Evolutionary conservation across 2,113 vertebrate genomes (phyloP).

Genomic region (Otolemur garnettii): DNA sequence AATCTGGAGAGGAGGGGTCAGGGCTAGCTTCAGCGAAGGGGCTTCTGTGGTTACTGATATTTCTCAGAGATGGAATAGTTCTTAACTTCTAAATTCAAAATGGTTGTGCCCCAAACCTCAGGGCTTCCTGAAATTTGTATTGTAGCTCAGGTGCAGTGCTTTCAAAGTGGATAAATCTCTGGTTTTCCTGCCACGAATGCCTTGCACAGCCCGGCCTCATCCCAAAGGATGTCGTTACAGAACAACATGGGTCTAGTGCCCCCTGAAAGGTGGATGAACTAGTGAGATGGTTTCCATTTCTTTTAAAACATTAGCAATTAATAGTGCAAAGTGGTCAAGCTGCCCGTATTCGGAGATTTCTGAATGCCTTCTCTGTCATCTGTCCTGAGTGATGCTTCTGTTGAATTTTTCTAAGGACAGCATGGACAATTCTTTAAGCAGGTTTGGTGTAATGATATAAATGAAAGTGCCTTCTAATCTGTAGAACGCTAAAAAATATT

Average conservation of each 20-base stretch:
- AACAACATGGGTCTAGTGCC: background rate
- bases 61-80: background rate
- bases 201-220: background rate
- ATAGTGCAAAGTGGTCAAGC: slow-evolving; percentile 81
- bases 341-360: slow-evolving; percentile 4
- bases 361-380: background rate
- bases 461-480: background rate
- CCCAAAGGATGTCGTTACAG: background rate
- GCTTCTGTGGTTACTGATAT: background rate
- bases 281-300: slow-evolving; percentile 28
- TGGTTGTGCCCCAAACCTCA: background rate
- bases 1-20: background rate
- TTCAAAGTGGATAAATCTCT: background rate
- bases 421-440: background rate
- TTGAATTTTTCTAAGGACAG: background rate
- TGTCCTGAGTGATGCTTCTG: background rate
- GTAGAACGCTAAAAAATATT: background rate
- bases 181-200: rapidly evolving
- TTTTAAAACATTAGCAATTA: slow-evolving; percentile 85
- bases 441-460: background rate
- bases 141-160: background rate
- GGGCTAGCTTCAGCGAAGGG: background rate
- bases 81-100: background rate
- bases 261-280: background rate
- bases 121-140: background rate